Evolutionary conservation across 2,888 invertebrate genomes (phyloP), one percentile per base, ranked within the genome.

Genomic region (Dynastes maya): DNA sequence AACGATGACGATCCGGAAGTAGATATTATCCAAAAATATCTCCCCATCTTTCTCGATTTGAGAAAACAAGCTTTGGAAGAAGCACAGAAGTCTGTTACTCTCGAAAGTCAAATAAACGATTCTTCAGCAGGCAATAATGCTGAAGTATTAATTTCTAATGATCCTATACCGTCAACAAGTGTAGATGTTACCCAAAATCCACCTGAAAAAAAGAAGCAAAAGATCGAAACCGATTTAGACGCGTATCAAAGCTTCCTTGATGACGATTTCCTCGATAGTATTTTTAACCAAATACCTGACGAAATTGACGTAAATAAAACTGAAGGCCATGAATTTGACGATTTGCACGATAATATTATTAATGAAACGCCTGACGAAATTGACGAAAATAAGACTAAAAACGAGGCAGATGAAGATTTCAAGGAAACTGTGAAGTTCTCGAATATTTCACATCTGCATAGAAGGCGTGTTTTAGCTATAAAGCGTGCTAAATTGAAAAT

Each of bases 11-110:
- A 45, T 45, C 2, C 45, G 2, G 45, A 37, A 40, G 40, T 61
- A 11, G 45, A 72, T 53, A 72, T 72, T 13, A 53, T 68, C 13
- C 37, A 53, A 11, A 68, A 68, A 53, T 68, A 68, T 16, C 68
- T 68, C 2, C 68, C 68, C 11, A 68, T 68, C 51, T 68, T 68
- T 6, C 68, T 68, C 29, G 49, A 29, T 27, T 51, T 68, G 13
- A 49, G 40, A 29, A 22, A 53, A 13, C 13, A 68, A 68, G 68
- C 68, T 16, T 3, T 29, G 22, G 11, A 49, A 4, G 51, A 68
- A 13, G 49, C 51, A 11, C 67, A 22, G 6, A 5, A 2, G 2
- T 45, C 49, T 16, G 2, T 32, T 32, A 4, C 32, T 32, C 32
- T 2, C 3, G 32, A 32, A 32, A 32, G 32, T 32, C 2, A 32